Percentiles rank a stretch among this genome's conserved stretches.
These are phyloP conservation scores for Phania funesta DNA, from an alignment of 2,888 invertebrate species.

Conservation along the genomic window DNA sequence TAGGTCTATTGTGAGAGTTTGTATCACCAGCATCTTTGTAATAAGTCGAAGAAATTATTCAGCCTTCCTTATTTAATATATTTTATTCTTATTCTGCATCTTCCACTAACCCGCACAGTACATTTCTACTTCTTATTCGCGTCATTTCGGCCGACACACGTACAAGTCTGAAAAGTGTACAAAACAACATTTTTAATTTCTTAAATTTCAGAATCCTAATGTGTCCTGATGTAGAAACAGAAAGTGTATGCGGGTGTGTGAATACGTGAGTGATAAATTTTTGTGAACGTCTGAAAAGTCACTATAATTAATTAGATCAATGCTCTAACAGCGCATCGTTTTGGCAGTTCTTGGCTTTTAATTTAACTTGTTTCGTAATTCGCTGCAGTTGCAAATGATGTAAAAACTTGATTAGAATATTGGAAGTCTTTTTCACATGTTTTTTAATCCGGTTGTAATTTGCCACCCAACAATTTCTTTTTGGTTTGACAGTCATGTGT, in stretches of 20 bases:
- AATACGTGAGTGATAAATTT: background rate
- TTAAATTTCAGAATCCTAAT: conserved; percentile 62
- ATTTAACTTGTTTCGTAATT: too few relatives aligned
- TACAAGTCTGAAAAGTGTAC: conserved; percentile 37
- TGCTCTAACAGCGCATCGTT: too few relatives aligned
- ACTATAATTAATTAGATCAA: background rate
- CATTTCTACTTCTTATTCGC: background rate
- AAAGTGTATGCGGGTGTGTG: conserved; percentile 28
- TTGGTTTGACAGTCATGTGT: too few relatives aligned
- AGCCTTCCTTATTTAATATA: conserved; percentile 60
- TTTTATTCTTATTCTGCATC: conserved; percentile 35
- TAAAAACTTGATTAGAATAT: too few relatives aligned
- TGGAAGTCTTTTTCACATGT: too few relatives aligned
- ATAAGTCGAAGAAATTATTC: conserved; percentile 61
- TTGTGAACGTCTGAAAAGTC: background rate
- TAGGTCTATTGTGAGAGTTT: conserved; percentile 51
- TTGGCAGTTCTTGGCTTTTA: too few relatives aligned
- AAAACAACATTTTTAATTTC: conserved; percentile 61
- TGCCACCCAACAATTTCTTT: too few relatives aligned
- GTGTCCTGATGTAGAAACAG: conserved; percentile 50
- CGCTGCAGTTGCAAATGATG: too few relatives aligned
- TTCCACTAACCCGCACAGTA: conserved; percentile 25
- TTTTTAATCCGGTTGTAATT: too few relatives aligned
- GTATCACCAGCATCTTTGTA: conserved; percentile 63
- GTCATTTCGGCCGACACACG: background rate